phyloP scores from a whole-genome alignment of 1,140 invertebrate species.

The Neuroterus valhalla region DNA sequence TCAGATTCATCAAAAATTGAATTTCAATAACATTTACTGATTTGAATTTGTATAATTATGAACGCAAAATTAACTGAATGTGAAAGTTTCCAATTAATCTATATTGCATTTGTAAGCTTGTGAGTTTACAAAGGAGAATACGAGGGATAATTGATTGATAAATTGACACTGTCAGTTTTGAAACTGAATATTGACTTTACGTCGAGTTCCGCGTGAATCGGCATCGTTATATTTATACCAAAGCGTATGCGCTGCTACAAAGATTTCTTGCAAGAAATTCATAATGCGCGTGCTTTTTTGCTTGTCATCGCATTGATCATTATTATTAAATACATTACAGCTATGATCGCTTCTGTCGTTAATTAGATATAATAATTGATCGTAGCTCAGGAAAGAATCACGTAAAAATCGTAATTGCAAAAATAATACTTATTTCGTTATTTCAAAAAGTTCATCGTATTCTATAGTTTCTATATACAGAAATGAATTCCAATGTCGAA shows the following conservation, averaged over 20 bases:
- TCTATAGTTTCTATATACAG: no score
- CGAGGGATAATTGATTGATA: constrained; percentile 43
- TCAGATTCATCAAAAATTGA: no score
- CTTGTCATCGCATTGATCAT: constrained; percentile 36
- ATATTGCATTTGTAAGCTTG: background rate
- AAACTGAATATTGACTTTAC: constrained; percentile 42
- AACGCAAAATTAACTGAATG: no score
- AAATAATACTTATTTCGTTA: background rate
- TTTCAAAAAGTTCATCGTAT: no score
- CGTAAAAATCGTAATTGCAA: background rate
- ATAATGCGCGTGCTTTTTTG: constrained; percentile 41
- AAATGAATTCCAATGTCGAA: no score
- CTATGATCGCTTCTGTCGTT: constrained; percentile 56
- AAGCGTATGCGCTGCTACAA: constrained; percentile 70
- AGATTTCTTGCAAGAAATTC: constrained; percentile 52
- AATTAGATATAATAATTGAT: constrained; percentile 72
- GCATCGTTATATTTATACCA: constrained; percentile 63
- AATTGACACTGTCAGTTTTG: constrained; percentile 46
- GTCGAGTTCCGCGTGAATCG: constrained; percentile 55
- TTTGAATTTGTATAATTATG: no score
- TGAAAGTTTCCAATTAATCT: no score
- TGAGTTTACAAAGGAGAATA: constrained; percentile 32
- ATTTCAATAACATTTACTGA: no score
- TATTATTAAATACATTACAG: constrained; percentile 38
- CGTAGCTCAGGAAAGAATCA: constrained; percentile 39